Conservation (phyloP, 2,797 vertebrate species). For the Pachyuromys duprasi region DNA sequence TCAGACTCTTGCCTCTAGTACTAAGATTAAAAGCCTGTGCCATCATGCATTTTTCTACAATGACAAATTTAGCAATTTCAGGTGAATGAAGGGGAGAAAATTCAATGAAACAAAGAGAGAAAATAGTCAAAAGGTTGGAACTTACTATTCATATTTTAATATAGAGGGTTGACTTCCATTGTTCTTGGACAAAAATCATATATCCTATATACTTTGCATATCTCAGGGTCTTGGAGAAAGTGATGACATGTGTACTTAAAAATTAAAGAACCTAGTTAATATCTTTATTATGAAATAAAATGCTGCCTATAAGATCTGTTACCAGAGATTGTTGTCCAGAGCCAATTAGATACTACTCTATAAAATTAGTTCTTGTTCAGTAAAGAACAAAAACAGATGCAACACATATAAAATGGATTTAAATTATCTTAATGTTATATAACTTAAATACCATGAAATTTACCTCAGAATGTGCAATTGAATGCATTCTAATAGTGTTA, state of each 20-base stretch:
- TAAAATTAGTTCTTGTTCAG: neutral
- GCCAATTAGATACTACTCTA: neutral
- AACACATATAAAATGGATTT: neutral
- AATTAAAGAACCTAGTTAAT: neutral
- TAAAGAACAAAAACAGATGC: constrained; percentile 13
- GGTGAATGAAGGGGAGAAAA: neutral
- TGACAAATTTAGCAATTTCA: neutral
- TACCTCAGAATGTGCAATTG: neutral
- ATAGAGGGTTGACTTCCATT: neutral
- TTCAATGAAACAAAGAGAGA: neutral
- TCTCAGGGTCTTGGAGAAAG: neutral
- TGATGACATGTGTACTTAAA: neutral
- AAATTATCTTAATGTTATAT: constrained; percentile 4
- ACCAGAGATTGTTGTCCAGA: constrained; percentile 2
- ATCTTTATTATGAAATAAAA: neutral
- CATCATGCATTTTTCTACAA: neutral
- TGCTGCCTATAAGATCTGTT: neutral
- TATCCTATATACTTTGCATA: neutral
- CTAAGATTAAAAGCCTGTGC: neutral
- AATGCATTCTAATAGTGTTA: neutral
- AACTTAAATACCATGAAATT: neutral
- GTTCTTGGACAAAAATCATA: constrained; percentile 11
- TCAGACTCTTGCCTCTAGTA: neutral
- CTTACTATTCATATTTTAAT: neutral
- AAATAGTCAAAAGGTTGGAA: neutral